Evolutionary conservation across 1,140 invertebrate genomes (phyloP), one percentile per base, ranked within the genome.

Genomic region (Aphelenchoides avenae): DNA sequence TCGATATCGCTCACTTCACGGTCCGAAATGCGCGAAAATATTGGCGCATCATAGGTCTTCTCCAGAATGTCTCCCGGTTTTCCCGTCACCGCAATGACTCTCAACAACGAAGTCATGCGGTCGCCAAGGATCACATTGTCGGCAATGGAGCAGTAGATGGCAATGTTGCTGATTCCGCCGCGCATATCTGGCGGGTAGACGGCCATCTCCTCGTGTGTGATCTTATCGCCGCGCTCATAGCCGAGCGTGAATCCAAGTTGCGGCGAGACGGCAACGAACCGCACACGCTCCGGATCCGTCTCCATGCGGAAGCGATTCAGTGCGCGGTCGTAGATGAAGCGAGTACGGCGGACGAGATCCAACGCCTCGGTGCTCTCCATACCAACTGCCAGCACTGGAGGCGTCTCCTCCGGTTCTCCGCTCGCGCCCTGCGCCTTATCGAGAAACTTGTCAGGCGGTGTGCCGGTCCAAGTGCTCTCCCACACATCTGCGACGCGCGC

Each of bases 21-120:
- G n/a, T n/a, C n/a, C n/a, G n/a, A n/a, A n/a, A n/a, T n/a, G n/a
- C n/a, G n/a, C n/a, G n/a, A n/a, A n/a, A n/a, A 57, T 24, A 55
- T 55, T 37, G 52, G 52, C 2, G 29, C 24, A n/a, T 55, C 52
- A 20, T 55, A 55, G 11, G 54, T 40, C 15, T 22, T 18, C 18
- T 55, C 52, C 3, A 55, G 15, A 6, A 55, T 33, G 6, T 40
- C 27, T 13, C 52, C 52, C 1, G 42, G 36, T 36, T 57, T 53
- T 13, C 36, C 36, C 0, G 24, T 34, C 7, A 53, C 50, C 4
- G 52, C 18, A 2, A 55, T 50, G 26, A 54, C 54, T 5, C 52
- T 29, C 1, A 55, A 24, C 24, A 55, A 20, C 1, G 47, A 54
- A 20, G 27, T 55, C 1, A 55, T 11, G 0, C 27, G 11, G 24